phyloP scores from a whole-genome alignment of 2,888 invertebrate genomes.

The Pachymerium ferrugineum region DNA sequence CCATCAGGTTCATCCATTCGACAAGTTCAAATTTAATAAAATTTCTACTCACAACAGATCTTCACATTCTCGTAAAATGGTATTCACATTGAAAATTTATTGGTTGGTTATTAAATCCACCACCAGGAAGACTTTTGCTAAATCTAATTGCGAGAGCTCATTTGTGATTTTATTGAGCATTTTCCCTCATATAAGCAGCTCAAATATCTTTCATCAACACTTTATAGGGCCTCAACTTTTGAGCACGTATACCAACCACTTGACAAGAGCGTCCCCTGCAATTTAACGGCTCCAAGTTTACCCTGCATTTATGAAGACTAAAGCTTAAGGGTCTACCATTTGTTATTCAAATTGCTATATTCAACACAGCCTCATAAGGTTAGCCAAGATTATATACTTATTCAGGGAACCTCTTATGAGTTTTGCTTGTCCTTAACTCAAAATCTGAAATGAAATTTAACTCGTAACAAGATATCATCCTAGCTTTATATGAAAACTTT shows the following conservation, averaged over 20 bases:
- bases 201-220: conserved; percentile 23
- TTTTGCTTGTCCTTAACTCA: conserved; percentile 20
- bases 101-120: conserved; percentile 14
- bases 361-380: not conserved
- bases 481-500: conserved; percentile 16
- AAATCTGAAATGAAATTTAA: conserved; percentile 20
- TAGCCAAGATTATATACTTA: not conserved
- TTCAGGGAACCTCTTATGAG: conserved; percentile 19
- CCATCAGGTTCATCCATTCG: no score
- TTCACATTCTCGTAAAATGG: no score
- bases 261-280: conserved; percentile 16
- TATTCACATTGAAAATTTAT: conserved; percentile 9
- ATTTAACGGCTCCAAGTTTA: conserved; percentile 19
- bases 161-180: conserved; percentile 22
- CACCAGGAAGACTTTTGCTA: conserved; percentile 14
- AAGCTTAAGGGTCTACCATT: no score
- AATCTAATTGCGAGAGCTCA: conserved; percentile 19
- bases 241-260: conserved; percentile 15
- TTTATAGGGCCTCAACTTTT: conserved; percentile 21
- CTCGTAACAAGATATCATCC: conserved; percentile 4
- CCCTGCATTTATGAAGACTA: no score
- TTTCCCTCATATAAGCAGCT: conserved; percentile 16
- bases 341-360: conserved; percentile 27
- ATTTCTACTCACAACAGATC: no score
- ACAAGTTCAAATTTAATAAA: conserved; percentile 13